Evolutionary conservation across 2,888 invertebrate species (phyloP).

Genomic region (Cephus spinipes): DNA sequence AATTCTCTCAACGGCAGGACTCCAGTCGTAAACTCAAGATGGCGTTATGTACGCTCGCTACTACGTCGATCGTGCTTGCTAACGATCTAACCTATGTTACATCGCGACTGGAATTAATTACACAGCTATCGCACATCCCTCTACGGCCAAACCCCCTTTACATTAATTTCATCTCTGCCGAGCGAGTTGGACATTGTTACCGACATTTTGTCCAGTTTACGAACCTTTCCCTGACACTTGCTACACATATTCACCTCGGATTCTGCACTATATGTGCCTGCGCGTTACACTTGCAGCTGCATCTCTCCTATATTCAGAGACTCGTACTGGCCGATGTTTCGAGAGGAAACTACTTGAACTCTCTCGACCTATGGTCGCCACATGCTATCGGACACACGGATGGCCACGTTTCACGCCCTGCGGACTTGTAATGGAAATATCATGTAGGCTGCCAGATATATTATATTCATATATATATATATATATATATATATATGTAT

Average conservation of each 20-base stretch:
- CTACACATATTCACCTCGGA: neutral
- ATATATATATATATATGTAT: neutral
- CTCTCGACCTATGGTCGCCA: constrained; percentile 24
- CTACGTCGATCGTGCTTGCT: neutral
- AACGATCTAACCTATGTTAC: neutral
- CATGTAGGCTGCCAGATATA: constrained; percentile 19
- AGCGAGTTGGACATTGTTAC: neutral
- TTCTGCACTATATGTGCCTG: neutral
- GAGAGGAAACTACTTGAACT: constrained; percentile 27
- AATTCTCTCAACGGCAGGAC: neutral
- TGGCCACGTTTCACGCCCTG: constrained; percentile 34
- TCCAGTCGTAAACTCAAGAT: neutral
- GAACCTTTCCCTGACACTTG: neutral
- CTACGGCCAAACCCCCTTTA: constrained; percentile 8
- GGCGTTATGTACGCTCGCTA: neutral
- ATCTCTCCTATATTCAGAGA: neutral
- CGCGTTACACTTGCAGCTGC: neutral
- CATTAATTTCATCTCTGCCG: neutral
- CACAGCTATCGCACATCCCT: neutral
- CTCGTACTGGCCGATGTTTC: neutral
- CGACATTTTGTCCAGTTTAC: neutral
- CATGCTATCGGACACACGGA: constrained; percentile 24
- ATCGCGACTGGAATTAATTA: neutral
- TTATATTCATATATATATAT: neutral
- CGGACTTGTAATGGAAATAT: constrained; percentile 36